Base-by-base conservation (phyloP, 2,113 vertebrate species). In the Rhodinocichla rosea region DNA sequence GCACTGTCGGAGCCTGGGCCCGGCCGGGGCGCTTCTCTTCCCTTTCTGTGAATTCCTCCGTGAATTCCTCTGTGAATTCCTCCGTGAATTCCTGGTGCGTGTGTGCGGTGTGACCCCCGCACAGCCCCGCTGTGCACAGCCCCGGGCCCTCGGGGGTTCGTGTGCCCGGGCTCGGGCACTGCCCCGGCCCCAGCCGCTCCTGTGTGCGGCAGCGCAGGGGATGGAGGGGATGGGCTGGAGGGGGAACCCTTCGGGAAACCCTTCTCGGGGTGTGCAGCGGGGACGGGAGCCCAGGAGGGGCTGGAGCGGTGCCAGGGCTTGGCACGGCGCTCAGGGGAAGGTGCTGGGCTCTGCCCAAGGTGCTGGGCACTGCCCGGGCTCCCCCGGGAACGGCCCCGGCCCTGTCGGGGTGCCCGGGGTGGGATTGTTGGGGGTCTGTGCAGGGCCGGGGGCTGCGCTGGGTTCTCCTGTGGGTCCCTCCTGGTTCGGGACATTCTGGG, bases 91-190 rank as follows among this genome's bases (percentile, higher is more conserved):
- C 5, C 50, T 53, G 17, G 50, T 17, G 50, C 50, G 49, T 26
- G 45, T 23, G 49, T 4, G 27, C 50, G 27, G 50, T 7, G 50
- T 30, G 50, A 52, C 15, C 50, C 42, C 27, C 24, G 50, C 27
- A 7, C 33, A 4, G 77, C 50, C 50, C 30, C 47, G 8, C 6
- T 10, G 37, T 10, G 13, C 35, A 18, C 44, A 0, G 55, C 35
- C 44, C 83, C 1, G 13, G 4, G 12, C 37, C 1, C 7, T 7
- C 1, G 27, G 1, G 44, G 3, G 7, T 32, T 11, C 0, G 15
- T 32, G 55, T 39, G 60, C 10, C 63, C 12, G 4, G 59, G 70
- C 71, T 5, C 3, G 79, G 13, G 20, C 64, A 2, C 59, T 30
- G 14, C 40, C 27, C 52, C 39, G 59, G 6, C 9, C 23, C 35